Conservation (phyloP, 64 coral and sea anemone species). For the Stichodactyla helianthus region DNA sequence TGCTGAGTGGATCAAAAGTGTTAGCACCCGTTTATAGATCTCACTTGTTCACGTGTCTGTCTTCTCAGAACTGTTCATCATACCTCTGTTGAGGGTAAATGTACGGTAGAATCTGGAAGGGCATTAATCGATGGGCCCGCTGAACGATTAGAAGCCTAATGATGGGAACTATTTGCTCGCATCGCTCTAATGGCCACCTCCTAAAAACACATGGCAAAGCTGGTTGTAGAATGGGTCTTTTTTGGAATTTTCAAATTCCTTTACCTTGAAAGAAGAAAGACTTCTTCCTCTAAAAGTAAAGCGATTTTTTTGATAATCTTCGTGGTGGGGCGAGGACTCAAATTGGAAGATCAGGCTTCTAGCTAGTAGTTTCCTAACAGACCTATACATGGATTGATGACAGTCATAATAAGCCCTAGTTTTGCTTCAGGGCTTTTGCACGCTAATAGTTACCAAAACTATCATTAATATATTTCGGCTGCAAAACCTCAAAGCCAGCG, state of each 20-base stretch:
- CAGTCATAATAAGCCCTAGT: too few species aligned
- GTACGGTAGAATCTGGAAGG: background rate
- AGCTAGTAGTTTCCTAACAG: background rate
- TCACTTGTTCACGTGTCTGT: background rate
- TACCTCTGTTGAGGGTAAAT: background rate
- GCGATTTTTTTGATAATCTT: background rate
- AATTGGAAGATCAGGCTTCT: background rate
- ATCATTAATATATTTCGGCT: background rate
- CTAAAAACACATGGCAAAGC: too few species aligned
- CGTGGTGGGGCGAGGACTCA: too few species aligned
- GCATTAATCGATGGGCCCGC: background rate
- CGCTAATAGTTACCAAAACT: too few species aligned
- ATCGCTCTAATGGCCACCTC: background rate
- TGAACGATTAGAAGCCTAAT: conserved; percentile 6
- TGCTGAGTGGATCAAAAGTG: background rate
- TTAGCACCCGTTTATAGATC: background rate
- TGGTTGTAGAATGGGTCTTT: background rate
- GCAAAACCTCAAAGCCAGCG: background rate
- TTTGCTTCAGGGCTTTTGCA: background rate
- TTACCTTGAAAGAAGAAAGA: background rate
- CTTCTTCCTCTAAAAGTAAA: background rate
- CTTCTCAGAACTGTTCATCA: background rate
- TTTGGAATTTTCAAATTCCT: background rate
- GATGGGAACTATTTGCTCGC: background rate
- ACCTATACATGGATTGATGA: background rate